Evolutionary conservation across 2,888 invertebrate genomes (phyloP).

Genomic region (Caradrina kadenii): DNA sequence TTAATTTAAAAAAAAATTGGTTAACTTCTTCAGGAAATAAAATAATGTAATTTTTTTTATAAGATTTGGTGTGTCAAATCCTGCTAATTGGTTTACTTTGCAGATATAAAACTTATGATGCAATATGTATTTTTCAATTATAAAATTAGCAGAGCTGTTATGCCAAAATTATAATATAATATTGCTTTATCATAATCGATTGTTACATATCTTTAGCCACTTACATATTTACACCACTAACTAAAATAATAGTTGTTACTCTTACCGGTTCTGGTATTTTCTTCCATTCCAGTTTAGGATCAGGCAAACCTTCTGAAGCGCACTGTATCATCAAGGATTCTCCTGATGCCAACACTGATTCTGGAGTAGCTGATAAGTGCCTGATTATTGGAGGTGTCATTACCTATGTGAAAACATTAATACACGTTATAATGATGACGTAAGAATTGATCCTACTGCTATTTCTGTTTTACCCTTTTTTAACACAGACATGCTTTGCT

Average conservation of each 20-base stretch:
- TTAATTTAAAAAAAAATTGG: no score
- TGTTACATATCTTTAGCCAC: no score
- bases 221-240: background rate
- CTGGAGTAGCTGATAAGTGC: constrained; percentile 71
- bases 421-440: background rate
- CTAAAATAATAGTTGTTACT: background rate
- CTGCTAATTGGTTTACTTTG: no score
- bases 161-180: no score
- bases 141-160: no score
- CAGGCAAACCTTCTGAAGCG: constrained; percentile 76
- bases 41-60: no score
- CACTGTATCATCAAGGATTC: constrained; percentile 76
- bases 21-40: no score
- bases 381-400: constrained; percentile 74
- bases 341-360: constrained; percentile 67
- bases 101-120: no score
- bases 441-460: background rate
- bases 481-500: no score
- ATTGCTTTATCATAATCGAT: no score
- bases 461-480: background rate
- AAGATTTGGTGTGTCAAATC: no score
- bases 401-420: constrained; percentile 68
- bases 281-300: constrained; percentile 77
- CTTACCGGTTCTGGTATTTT: constrained; percentile 72
- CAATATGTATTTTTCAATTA: no score